Evolutionary conservation across 2,113 vertebrate species (phyloP), one percentile per base, ranked within the genome.

Genomic region (Melospiza melodia): DNA sequence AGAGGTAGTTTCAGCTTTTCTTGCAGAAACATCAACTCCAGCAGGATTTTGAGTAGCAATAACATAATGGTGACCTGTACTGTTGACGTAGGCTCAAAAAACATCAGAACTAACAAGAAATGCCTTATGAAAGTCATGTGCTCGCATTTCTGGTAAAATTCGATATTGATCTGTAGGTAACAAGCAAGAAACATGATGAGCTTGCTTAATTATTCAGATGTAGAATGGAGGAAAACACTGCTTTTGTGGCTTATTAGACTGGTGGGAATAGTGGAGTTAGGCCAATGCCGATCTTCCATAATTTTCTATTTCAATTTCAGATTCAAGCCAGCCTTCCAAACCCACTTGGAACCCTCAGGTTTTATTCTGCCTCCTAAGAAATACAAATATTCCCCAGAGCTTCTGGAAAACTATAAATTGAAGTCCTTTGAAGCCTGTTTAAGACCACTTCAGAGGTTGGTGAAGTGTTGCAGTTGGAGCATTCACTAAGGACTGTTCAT

Each of bases 401-500:
- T 87, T 87, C 51, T 84, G 31, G 72, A 85, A 86, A 94, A 95
- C 75, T 67, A 44, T 93, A 83, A 95, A 91, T 21, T 77, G 48
- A 61, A 61, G 52, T 78, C 61, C 73, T 96, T 61, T 90, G 83
- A 94, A 96, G 74, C 9, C 39, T 68, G 30, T 81, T 94, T 84
- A 84, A 90, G 88, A 90, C 61, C 48, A 84, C 76, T 93, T 94
- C 90, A 94, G 89, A 77, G 76, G 68, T 4, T 80, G 72, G 67
- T 80, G 55, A 94, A 93, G 80, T 84, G 94, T 73, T 93, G 88
- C 65, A 90, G 39, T 83, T 88, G 86, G 82, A 84, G 82, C 68
- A 77, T 78, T 89, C 91, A 91, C 84, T 69, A 78, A 95, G 52
- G 72, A 90, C 81, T 58, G 71, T 82, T 89, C 94, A 93, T 87